Evolutionary conservation across 2,797 vertebrate species (phyloP).

Genomic region (Anniella stebbinsi): DNA sequence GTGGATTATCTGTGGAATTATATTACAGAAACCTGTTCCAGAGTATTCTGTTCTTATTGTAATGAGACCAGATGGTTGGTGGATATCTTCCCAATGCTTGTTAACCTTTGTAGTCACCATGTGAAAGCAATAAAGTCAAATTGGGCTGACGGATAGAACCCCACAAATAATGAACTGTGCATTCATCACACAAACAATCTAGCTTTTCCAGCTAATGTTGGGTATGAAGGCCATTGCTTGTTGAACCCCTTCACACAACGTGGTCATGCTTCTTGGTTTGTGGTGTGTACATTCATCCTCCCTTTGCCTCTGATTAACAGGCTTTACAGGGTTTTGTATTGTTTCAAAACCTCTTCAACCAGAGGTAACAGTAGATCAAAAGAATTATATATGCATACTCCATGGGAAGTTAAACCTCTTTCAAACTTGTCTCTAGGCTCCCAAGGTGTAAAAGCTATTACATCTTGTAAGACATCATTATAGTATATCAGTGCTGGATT

Average conservation of each 20-base stretch:
- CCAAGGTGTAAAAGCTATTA: neutral
- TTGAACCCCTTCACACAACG: neutral
- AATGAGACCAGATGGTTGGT: neutral
- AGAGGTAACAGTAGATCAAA: neutral
- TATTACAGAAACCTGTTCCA: constrained; percentile 38
- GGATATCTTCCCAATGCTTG: neutral
- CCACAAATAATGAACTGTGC: neutral
- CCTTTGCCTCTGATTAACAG: neutral
- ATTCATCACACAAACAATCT: neutral
- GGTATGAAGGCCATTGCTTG: neutral
- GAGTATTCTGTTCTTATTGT: constrained; percentile 27
- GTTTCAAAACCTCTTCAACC: neutral
- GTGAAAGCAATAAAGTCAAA: neutral
- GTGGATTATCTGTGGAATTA: constrained; percentile 58
- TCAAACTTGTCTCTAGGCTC: neutral
- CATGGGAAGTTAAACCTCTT: neutral
- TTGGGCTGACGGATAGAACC: neutral
- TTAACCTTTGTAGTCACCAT: neutral
- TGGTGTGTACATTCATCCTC: neutral
- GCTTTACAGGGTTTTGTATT: neutral
- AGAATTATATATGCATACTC: neutral
- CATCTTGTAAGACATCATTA: neutral
- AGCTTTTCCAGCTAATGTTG: neutral
- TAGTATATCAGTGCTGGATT: neutral
- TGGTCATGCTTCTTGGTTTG: neutral